Evolutionary conservation across 2,113 vertebrate genomes (phyloP), one percentile per base, ranked within the genome.

Genomic region (Antennarius striatus): DNA sequence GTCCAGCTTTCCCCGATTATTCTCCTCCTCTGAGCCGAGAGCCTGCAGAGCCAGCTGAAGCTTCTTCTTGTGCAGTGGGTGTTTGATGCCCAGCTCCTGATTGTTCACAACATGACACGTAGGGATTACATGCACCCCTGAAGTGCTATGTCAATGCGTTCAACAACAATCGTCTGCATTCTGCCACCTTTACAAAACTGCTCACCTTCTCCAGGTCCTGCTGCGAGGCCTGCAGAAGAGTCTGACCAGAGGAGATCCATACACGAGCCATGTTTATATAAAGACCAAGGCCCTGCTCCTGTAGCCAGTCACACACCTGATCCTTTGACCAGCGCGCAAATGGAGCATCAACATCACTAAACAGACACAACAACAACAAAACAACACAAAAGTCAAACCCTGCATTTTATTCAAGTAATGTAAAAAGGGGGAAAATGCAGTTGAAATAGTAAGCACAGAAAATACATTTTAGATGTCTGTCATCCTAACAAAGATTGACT

Each of bases 271-370:
- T 91, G 79, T 75, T 94, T 53, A 96, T 91, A 32, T 98, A 97
- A 10, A 95, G 93, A 1, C 96, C 96, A 32, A 99, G 85, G 4
- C 97, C 98, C 82, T 99, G 97, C 6, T 96, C 96, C 75, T 95
- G 93, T 28, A 99, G 94, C 98, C 98, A 99, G 59, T 79, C 92
- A 76, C 96, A 99, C 66, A 99, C 97, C 83, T 99, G 96, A 43
- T 99, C 96, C 77, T 95, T 97, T 0, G 94, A 95, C 98, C 98
- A 99, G 57, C 96, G 98, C 43, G 97, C 98, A 16, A 99, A 99
- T 0, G 98, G 98, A 83, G 93, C 94, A 60, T 99, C 98, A 90
- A 99, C 86, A 6, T 99, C 95, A 86, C 98, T 99, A 45, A 16
- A 45, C 50, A 64, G 49, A 49, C 22, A 22, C 22, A 22, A 22